A percentile compares a stretch with the other conserved stretches of the same genome.
phyloP scores from a whole-genome alignment of 2,797 vertebrate species.

The Chrysolophus pictus region DNA sequence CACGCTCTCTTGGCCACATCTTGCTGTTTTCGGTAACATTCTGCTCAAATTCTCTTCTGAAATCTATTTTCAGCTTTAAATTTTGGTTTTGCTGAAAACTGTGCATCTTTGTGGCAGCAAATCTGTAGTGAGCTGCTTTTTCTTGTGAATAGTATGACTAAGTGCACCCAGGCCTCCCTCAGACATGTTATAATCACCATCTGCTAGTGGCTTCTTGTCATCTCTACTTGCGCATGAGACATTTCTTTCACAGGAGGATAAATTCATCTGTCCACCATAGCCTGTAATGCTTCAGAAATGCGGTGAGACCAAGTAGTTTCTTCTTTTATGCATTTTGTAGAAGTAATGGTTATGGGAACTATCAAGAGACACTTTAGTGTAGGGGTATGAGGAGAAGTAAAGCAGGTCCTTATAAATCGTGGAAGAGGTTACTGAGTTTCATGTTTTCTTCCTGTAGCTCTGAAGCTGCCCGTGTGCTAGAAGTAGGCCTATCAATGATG shows the following conservation, averaged over 20 bases:
- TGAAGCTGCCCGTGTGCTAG: neutral
- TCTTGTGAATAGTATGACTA: neutral
- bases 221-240: neutral
- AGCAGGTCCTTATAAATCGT: neutral
- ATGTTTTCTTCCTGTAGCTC: neutral
- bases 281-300: neutral
- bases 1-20: fast-evolving
- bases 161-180: neutral
- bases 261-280: neutral
- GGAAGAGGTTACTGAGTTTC: neutral
- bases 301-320: neutral
- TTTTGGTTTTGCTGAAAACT: slow-evolving; percentile 6
- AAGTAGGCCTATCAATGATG: neutral
- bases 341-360: neutral
- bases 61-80: neutral
- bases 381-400: slow-evolving; percentile 8
- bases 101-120: neutral
- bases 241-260: neutral
- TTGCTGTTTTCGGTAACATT: neutral
- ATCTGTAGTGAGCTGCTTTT: neutral
- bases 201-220: neutral
- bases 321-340: neutral
- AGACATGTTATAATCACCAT: neutral
- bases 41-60: neutral
- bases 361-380: neutral